Evolutionary conservation across 2,888 invertebrate genomes (phyloP), one percentile per base, ranked within the genome.

Genomic region (Cabera pusaria): DNA sequence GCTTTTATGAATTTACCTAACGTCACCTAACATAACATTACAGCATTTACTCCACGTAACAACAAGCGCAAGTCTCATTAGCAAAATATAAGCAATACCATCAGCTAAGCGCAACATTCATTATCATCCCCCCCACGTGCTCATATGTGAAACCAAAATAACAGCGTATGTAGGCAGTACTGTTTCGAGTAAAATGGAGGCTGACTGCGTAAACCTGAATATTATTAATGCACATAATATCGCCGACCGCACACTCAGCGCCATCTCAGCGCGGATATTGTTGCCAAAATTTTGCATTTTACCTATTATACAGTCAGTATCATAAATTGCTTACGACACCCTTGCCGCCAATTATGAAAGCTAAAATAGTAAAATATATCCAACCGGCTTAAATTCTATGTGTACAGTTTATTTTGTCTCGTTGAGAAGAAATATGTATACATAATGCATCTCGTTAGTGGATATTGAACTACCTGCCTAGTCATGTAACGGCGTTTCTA

Each of bases 231-330:
- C 51, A 50, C 56, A 54, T 56, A 68, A 65, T 59, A 62, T 59
- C 44, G 38, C 53, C 31, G 44, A 47, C 61, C 55, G 52, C 64
- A 63, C 54, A 64, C 67, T 64, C 62, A 66, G 64, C 54, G 33
- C 44, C 49, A 57, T 64, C 58, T 67, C 57, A 49, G 43, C 47
- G 33, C 69, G 64, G 49, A 53, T 61, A 59, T 48, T 54, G 67
- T 68, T 68, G 67, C 67, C 67, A 68, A 68, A 64, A 68, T 63
- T 64, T 64, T 59, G 61, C 59, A 64, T 68, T 63, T 64, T 64
- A 59, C 60, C 52, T 51, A 36, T 31, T 41, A 41, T 29, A 40
- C 29, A 31, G 20, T 52, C 29, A 18, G 46, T 52, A 55, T 51
- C 54, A 50, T 51, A 51, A 52, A 56, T 52, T 56, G 44, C 47